These are phyloP conservation scores for Pteronotus mesoamericanus DNA, from an alignment of 2,797 vertebrate genomes.

Conservation along the genomic window DNA sequence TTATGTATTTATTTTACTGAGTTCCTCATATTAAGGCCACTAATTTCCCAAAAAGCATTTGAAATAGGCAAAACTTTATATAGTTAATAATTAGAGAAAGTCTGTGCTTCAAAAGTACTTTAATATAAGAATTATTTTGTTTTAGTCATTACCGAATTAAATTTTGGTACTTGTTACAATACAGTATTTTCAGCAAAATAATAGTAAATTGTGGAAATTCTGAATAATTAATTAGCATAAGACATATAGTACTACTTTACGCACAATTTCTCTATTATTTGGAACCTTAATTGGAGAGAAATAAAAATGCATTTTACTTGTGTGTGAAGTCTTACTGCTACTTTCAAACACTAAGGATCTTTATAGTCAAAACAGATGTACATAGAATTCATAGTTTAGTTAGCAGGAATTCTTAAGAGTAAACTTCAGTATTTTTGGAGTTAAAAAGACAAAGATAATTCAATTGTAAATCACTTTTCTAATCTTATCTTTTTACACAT, in stretches of 20 bases:
- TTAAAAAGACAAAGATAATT: background rate
- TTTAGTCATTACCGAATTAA: background rate
- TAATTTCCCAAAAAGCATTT: background rate
- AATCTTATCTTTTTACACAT: background rate
- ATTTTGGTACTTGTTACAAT: background rate
- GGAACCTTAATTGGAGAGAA: background rate
- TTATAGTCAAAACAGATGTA: background rate
- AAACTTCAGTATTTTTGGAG: background rate
- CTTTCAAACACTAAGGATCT: background rate
- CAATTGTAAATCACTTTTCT: background rate
- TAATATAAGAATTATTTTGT: slow-evolving; percentile 21
- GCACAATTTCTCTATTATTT: background rate
- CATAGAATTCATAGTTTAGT: background rate
- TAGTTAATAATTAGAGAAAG: background rate
- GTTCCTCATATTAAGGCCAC: background rate
- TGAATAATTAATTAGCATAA: background rate
- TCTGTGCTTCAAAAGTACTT: background rate
- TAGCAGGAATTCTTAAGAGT: background rate
- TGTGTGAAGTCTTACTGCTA: background rate
- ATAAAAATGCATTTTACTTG: background rate
- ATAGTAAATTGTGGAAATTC: background rate
- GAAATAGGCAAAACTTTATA: background rate
- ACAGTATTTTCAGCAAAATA: background rate
- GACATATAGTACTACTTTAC: background rate
- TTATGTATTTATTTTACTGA: background rate